Evolutionary conservation across 2,888 invertebrate species (phyloP).

Genomic region (Belgica antarctica): DNA sequence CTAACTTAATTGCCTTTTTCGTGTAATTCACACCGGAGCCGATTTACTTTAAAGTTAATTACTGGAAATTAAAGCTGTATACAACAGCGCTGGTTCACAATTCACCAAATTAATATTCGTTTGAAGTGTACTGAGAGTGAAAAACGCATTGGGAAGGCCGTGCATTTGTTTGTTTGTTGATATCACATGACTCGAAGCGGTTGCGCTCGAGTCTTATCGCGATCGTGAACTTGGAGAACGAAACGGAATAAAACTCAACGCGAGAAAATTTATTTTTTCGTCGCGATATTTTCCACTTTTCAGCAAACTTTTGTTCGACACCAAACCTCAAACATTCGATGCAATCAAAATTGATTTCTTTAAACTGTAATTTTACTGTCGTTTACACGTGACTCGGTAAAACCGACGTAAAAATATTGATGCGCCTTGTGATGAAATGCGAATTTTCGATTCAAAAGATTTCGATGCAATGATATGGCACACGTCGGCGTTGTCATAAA

Average conservation of each 20-base stretch:
- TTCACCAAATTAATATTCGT: neutral
- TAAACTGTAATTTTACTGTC: neutral
- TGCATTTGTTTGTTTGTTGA: neutral
- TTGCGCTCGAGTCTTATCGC: conserved; percentile 26
- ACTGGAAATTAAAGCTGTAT: neutral
- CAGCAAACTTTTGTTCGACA: neutral
- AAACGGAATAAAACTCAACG: neutral
- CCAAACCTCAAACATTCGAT: neutral
- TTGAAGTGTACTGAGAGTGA: neutral
- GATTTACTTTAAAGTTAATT: neutral
- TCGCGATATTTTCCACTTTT: neutral
- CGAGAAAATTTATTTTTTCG: neutral
- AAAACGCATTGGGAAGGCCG: neutral
- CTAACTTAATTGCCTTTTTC: neutral
- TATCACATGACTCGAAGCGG: conserved; percentile 32
- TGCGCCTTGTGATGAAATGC: too few relatives aligned
- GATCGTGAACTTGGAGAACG: conserved; percentile 30
- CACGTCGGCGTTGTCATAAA: neutral
- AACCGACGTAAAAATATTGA: too few relatives aligned
- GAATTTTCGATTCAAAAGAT: neutral
- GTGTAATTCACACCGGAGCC: neutral
- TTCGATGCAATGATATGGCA: conserved; percentile 2
- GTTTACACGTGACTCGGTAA: neutral
- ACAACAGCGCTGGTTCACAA: neutral
- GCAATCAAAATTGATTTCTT: neutral